A percentile compares a stretch with the other conserved stretches of the same genome.
Conservation (phyloP, 2,113 vertebrate genomes). For the Mionectes macconnelli region DNA sequence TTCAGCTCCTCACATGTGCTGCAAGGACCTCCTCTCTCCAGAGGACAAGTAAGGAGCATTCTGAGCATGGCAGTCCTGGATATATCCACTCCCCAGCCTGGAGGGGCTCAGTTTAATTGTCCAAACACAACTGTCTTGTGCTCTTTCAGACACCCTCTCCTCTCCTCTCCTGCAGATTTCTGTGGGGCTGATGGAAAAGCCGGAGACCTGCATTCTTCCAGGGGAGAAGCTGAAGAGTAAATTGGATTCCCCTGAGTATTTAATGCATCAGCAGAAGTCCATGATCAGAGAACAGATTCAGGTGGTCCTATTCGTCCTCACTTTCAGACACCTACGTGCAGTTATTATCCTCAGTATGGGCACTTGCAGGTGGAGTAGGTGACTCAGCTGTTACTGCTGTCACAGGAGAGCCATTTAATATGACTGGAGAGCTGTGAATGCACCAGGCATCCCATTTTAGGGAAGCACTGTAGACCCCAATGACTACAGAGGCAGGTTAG, state of each 20-base stretch:
- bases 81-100: background rate
- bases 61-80: rapidly evolving
- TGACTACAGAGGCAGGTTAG: background rate
- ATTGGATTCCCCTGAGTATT: background rate
- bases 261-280: background rate
- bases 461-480: background rate
- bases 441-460: background rate
- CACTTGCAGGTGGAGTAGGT: background rate
- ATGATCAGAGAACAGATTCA: background rate
- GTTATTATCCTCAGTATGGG: too few relatives aligned
- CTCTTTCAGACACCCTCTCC: background rate
- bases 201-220: background rate
- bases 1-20: background rate
- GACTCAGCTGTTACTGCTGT: background rate
- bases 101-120: background rate
- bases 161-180: background rate
- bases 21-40: rapidly evolving
- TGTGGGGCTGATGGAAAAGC: background rate
- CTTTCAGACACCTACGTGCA: background rate
- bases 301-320: background rate
- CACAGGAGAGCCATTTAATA: background rate
- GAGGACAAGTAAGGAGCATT: background rate
- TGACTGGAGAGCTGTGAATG: background rate
- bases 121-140: background rate
- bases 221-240: background rate